These are phyloP conservation scores for Girardinichthys multiradiatus DNA, from an alignment of 2,113 vertebrate species.

Conservation along the genomic window DNA sequence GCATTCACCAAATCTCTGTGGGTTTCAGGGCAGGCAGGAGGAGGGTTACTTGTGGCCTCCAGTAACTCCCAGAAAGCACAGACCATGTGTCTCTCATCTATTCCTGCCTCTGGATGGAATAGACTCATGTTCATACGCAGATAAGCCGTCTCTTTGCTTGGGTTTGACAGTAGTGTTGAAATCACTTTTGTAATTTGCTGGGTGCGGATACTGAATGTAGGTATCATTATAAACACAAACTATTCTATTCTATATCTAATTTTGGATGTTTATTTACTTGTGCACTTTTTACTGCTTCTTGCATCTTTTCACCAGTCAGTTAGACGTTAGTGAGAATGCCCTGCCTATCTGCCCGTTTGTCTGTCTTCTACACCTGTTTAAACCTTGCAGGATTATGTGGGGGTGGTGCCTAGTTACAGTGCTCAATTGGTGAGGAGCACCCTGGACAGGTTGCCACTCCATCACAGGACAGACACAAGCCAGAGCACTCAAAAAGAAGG, in stretches of 20 bases:
- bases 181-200: slow-evolving; percentile 21
- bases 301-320: neutral
- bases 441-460: neutral
- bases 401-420: too few species aligned
- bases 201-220: slow-evolving; percentile 7
- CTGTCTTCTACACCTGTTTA: neutral
- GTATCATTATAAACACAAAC: slow-evolving; percentile 11
- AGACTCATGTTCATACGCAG: slow-evolving; percentile 49
- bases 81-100: slow-evolving; percentile 61
- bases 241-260: too few species aligned
- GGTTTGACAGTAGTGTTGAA: slow-evolving; percentile 47
- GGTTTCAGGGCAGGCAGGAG: slow-evolving; percentile 68
- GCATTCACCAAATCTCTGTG: slow-evolving; percentile 76
- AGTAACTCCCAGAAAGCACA: slow-evolving; percentile 64
- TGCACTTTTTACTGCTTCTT: too few species aligned
- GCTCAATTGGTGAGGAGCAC: neutral
- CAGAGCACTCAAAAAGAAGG: neutral
- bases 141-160: slow-evolving; percentile 61
- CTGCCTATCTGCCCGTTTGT: neutral
- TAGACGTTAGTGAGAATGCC: neutral
- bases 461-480: neutral
- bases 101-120: slow-evolving; percentile 55
- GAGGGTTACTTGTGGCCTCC: slow-evolving; percentile 68
- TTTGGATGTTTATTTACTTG: neutral
- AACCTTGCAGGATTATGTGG: neutral